Conservation (phyloP, 2,113 vertebrate species). For the Paralichthys olivaceus region DNA sequence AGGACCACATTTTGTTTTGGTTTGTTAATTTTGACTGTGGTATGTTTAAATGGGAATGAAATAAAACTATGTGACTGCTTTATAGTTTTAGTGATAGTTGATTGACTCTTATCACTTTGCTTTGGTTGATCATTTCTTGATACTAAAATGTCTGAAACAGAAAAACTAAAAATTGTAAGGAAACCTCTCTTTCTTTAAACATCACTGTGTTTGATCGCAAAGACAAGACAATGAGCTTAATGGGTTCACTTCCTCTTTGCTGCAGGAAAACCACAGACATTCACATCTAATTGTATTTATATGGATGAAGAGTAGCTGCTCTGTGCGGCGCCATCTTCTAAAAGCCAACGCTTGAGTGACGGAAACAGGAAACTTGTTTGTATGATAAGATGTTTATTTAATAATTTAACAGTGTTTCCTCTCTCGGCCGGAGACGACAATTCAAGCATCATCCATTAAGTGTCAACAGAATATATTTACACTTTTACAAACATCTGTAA, state of each 20-base stretch:
- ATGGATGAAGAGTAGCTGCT: not conserved
- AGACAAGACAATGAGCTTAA: not conserved
- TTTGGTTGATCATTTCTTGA: not conserved
- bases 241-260: not conserved
- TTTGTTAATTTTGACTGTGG: slow-evolving; percentile 42
- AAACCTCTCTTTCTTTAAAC: not conserved
- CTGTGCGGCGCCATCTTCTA: not conserved
- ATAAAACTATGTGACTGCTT: slow-evolving; percentile 59
- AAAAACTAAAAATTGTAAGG: not conserved
- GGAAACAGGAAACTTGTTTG: slow-evolving; percentile 14
- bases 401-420: slow-evolving; percentile 51
- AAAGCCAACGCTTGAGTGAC: slow-evolving; percentile 5
- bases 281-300: not conserved
- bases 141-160: too few species aligned
- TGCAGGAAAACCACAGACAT: not conserved
- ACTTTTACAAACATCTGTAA: slow-evolving; percentile 57
- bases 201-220: slow-evolving; percentile 9
- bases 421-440: slow-evolving; percentile 24
- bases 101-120: not conserved
- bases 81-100: not conserved
- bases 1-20: slow-evolving; percentile 30
- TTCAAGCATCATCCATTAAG: slow-evolving; percentile 20
- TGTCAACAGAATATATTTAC: slow-evolving; percentile 58
- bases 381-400: slow-evolving; percentile 67
- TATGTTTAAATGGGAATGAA: slow-evolving; percentile 60